phyloP scores from a whole-genome alignment of 2,888 invertebrate genomes.

The Rotaria socialis region DNA sequence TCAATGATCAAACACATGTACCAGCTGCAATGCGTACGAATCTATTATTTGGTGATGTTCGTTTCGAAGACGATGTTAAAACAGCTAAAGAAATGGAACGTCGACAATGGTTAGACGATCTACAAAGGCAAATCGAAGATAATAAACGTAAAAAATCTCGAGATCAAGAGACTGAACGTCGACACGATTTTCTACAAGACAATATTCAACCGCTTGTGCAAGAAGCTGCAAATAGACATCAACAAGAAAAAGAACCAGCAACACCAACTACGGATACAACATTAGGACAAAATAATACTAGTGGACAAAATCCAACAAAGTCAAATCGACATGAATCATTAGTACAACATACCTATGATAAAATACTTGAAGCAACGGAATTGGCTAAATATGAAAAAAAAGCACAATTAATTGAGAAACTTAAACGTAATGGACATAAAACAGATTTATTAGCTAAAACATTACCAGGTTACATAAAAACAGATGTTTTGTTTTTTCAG shows the following conservation, averaged over 20 bases:
- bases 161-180: slow-evolving; percentile 14
- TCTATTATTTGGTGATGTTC: slow-evolving; percentile 39
- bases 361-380: slow-evolving; percentile 26
- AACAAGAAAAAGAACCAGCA: background rate
- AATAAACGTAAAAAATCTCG: slow-evolving; percentile 36
- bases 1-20: slow-evolving; percentile 41
- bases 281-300: background rate
- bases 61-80: slow-evolving; percentile 44
- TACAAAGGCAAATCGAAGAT: slow-evolving; percentile 38
- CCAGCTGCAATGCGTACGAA: slow-evolving; percentile 46
- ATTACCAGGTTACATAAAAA: background rate
- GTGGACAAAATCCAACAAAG: background rate
- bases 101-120: slow-evolving; percentile 44
- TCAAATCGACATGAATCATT: background rate
- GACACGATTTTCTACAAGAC: slow-evolving; percentile 14
- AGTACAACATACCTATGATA: slow-evolving; percentile 20
- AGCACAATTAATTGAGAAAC: slow-evolving; percentile 33
- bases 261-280: background rate
- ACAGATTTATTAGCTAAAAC: background rate
- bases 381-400: slow-evolving; percentile 19
- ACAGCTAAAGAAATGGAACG: slow-evolving; percentile 44
- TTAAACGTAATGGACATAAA: slow-evolving; percentile 26
- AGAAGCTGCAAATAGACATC: background rate
- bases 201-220: background rate
- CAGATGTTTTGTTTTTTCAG: background rate